Base-by-base conservation (phyloP, 2,113 vertebrate species). In the Castor canadensis region DNA sequence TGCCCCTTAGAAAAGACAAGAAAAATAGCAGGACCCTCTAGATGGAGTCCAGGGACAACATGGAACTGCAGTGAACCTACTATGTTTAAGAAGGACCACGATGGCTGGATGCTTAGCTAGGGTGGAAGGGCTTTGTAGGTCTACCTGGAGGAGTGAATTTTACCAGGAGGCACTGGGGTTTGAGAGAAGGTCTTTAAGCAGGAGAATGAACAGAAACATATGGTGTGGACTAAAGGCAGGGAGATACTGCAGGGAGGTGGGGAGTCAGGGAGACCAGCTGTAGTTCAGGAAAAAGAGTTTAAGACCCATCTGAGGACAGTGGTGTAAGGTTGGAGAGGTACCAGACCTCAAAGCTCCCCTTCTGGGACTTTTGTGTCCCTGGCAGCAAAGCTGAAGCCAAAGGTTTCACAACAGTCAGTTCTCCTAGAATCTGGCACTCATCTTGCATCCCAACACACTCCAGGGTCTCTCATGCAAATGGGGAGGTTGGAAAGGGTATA, bases 281-380 rank as follows among this genome's bases (percentile, higher is more conserved):
- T 20, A 80, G 49, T 91, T 86, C 66, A 88, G 85, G 56, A 28
- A 54, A 28, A 54, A 77, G 40, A 71, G 45, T 49, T 24, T 40
- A 83, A 91, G 62, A 16, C 40, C 30, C 15, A 9, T 60, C 67
- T 38, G 30, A 95, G 85, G 47, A 7, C 32, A 60, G 12, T 24
- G 75, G 54, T 28, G 1, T 38, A 28, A 56, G 75, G 56, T 17
- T 87, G 80, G 87, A 92, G 71, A 93, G 60, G 47, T 32, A 67
- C 87, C 58, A 88, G 69, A 66, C 76, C 28, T 80, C 54, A 15
- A 62, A 58, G 5, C 81, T 86, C 11, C 40, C 89, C 54, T 76
- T 75, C 56, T 49, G 26, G 73, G 93, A 80, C 82, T 85, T 95
- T 56, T 32, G 13, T 71, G 56, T 95, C 54, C 95, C 84, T 92